A percentile compares a stretch with the other conserved stretches of the same genome.
Evolutionary conservation across 2,888 invertebrate species (phyloP).

Genomic region (Asteroscopus sphinx): DNA sequence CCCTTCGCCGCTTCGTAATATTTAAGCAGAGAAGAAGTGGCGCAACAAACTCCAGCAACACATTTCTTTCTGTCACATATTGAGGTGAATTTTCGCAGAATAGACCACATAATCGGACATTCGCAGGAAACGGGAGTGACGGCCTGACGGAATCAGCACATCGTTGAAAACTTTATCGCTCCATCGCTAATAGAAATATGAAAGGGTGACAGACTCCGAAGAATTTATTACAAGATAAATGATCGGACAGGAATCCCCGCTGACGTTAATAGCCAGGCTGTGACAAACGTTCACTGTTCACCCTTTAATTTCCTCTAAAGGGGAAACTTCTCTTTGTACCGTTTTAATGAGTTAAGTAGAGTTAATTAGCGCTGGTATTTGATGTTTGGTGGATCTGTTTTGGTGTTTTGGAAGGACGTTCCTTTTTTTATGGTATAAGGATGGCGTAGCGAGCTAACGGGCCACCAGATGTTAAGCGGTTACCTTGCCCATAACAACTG

Average conservation of each 20-base stretch:
- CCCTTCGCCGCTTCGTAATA: too few relatives aligned
- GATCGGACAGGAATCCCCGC: conserved; percentile 34
- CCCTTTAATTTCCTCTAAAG: conserved; percentile 43
- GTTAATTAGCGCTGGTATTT: conserved; percentile 44
- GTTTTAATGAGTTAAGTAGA: conserved; percentile 38
- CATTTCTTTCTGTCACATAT: too few relatives aligned
- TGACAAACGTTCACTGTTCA: conserved; percentile 46
- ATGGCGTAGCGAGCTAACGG: too few relatives aligned
- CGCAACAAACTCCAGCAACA: too few relatives aligned
- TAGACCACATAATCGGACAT: too few relatives aligned
- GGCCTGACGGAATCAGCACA: background rate
- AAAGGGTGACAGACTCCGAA: conserved; percentile 25
- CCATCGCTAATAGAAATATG: conserved; percentile 38
- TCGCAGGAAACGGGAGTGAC: background rate
- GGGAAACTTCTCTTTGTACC: conserved; percentile 39
- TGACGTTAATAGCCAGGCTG: conserved; percentile 47
- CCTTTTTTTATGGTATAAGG: too few relatives aligned
- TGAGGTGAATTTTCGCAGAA: too few relatives aligned
- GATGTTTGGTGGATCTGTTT: conserved; percentile 6
- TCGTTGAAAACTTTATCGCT: conserved; percentile 16
- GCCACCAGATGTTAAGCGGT: too few relatives aligned
- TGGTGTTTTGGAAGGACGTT: conserved; percentile 5
- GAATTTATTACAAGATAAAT: conserved; percentile 49
- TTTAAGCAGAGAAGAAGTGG: too few relatives aligned
- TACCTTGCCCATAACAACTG: too few relatives aligned